phyloP scores from a whole-genome alignment of 2,113 vertebrate species.

The Dascyllus trimaculatus region DNA sequence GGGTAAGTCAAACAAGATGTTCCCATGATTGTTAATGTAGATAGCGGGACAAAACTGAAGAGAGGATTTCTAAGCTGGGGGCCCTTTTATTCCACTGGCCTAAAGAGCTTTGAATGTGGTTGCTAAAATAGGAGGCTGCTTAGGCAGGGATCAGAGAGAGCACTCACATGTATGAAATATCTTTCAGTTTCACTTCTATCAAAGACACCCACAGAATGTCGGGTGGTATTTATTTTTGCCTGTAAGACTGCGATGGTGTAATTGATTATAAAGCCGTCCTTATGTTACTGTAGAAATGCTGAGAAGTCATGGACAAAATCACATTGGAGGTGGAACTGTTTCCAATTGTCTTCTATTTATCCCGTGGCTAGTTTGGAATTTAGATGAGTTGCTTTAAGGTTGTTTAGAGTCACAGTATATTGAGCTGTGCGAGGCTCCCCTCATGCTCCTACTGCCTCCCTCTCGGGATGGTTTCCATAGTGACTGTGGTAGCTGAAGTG shows the following conservation, averaged over 20 bases:
- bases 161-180: slow-evolving; percentile 57
- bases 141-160: slow-evolving; percentile 45
- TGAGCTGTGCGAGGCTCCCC: slow-evolving; percentile 65
- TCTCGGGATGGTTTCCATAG: slow-evolving; percentile 70
- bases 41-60: slow-evolving; percentile 47
- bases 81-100: slow-evolving; percentile 43
- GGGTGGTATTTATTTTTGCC: slow-evolving; percentile 52
- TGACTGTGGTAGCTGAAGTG: slow-evolving; percentile 67
- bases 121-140: slow-evolving; percentile 61
- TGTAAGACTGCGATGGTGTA: slow-evolving; percentile 26
- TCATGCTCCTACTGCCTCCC: slow-evolving; percentile 56
- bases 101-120: slow-evolving; percentile 59
- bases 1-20: slow-evolving; percentile 59
- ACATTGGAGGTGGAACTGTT: slow-evolving; percentile 69
- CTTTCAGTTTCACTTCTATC: slow-evolving; percentile 42
- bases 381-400: slow-evolving; percentile 82
- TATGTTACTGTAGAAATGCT: slow-evolving; percentile 60
- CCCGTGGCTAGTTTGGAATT: slow-evolving; percentile 82
- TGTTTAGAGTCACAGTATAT: slow-evolving; percentile 80
- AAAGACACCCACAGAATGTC: slow-evolving; percentile 36
- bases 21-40: slow-evolving; percentile 63
- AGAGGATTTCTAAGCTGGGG: slow-evolving; percentile 55
- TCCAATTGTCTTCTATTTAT: slow-evolving; percentile 75
- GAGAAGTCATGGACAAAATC: slow-evolving; percentile 60
- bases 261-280: slow-evolving; percentile 54